Base-by-base conservation (phyloP, 1,140 invertebrate genomes). In the Drosophila tropicalis region DNA sequence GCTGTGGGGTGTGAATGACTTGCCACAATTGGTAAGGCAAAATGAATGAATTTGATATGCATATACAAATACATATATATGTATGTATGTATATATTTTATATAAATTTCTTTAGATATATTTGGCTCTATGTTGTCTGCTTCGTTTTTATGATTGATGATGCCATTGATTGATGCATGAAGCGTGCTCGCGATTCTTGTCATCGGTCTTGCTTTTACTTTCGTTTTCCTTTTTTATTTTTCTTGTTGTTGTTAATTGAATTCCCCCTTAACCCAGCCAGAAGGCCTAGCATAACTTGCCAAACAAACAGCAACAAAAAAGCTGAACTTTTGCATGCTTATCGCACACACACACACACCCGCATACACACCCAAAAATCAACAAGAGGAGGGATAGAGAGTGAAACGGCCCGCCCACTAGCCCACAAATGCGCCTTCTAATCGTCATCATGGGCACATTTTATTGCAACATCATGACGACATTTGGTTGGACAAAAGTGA, bases 151-250 rank as follows among this genome's bases (percentile, higher is more conserved):
- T 85, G 82, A 85, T 85, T 85, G 82, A 85, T 85, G 82, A 85
- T 85, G 82, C 82, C 78, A 85, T 85, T 85, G 82, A 85, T 85
- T 85, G 82, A 85, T 85, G 82, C 82, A 85, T 85, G 82, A 85
- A 75, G 70, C 81, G 77, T 75, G 63, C 72, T 62, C 72, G 51
- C 72, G 41, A 74, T 74, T 60, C 71, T 64, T n/a, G 51, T 39
- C 68, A n/a, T 60, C 36, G 54, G 29, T 22, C 29, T 66, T 25
- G 51, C 5, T 32, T 3, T 12, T 39, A 4, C 19, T 5, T 3
- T 67, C 19, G 39, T 66, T 58, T 54, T 44, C 70, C n/a, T n/a
- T 80, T 77, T 55, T 75, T 58, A 39, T 62, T 64, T 62, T 76
- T 80, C 74, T 51, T 75, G 81, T 75, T 71, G 78, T 86, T 85